Evolutionary conservation across 2,797 vertebrate species (phyloP).

Genomic region (Lithobates pipiens): DNA sequence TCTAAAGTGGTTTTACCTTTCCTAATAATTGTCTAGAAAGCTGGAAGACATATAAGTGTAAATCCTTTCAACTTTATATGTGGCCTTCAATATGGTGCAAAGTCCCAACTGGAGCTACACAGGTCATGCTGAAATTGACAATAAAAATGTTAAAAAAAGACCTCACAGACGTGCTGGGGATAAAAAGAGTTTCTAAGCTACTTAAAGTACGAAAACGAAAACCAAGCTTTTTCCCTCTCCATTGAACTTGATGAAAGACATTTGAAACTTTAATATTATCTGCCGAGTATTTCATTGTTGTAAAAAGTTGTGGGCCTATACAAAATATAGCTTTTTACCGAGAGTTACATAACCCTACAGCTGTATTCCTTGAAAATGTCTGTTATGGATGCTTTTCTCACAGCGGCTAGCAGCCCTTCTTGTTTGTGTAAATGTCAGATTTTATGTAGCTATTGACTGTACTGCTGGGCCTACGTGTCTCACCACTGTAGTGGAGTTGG

Average conservation of each 20-base stretch:
- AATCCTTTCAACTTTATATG: slow-evolving; percentile 46
- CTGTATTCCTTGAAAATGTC: slow-evolving; percentile 60
- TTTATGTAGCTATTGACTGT: slow-evolving; percentile 67
- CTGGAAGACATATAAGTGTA: slow-evolving; percentile 4
- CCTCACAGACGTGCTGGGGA: background rate
- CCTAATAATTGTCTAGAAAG: slow-evolving; percentile 11
- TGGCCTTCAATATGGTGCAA: slow-evolving; percentile 30
- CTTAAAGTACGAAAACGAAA: background rate
- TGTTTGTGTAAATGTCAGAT: slow-evolving; percentile 71
- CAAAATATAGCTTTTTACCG: fast-evolving
- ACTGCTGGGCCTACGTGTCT: slow-evolving; percentile 63
- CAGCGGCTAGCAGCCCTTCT: slow-evolving; percentile 67
- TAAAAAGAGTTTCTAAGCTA: slow-evolving; percentile 6
- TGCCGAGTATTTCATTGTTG: background rate
- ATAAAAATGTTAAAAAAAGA: slow-evolving; percentile 31
- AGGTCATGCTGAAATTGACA: slow-evolving; percentile 23
- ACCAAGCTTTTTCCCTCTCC: background rate
- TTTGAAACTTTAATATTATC: background rate
- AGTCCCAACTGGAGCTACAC: background rate
- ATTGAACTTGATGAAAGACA: slow-evolving; percentile 49
- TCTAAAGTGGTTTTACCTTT: background rate
- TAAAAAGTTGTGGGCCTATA: background rate
- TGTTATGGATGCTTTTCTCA: slow-evolving; percentile 69
- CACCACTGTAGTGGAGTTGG: slow-evolving; percentile 61
- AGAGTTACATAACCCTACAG: slow-evolving; percentile 42